Evolutionary conservation across 2,888 invertebrate species (phyloP).

Genomic region (Aleiodes testaceus): DNA sequence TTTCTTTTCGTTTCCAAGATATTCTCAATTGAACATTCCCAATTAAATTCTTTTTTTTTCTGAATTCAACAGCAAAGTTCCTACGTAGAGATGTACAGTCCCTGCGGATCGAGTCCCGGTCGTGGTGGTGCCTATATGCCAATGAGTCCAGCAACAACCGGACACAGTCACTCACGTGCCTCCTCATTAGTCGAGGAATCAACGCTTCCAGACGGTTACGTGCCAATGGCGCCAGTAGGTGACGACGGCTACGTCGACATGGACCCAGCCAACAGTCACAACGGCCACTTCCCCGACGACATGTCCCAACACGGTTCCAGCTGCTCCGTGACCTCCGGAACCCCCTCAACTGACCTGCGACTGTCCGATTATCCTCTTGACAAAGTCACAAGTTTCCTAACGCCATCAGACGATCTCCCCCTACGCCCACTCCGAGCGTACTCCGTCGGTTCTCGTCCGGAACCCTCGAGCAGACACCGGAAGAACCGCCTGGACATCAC

Average conservation of each 20-base stretch:
- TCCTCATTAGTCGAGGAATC: conserved; percentile 77
- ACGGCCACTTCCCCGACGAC: conserved; percentile 70
- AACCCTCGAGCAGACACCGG: conserved; percentile 76
- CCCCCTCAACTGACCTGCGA: conserved; percentile 85
- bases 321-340: conserved; percentile 85
- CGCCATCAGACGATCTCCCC: conserved; percentile 79
- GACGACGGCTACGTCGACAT: conserved; percentile 79
- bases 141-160: conserved; percentile 73
- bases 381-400: conserved; percentile 84
- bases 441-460: conserved; percentile 88
- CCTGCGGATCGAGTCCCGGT: conserved; percentile 74
- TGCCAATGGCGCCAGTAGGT: conserved; percentile 79
- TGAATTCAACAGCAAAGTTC: conserved; percentile 66
- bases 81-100: conserved; percentile 76
- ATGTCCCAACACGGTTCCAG: conserved; percentile 79
- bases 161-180: conserved; percentile 77
- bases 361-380: conserved; percentile 87
- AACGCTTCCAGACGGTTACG: conserved; percentile 75
- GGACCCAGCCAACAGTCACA: conserved; percentile 72
- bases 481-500: conserved; percentile 71
- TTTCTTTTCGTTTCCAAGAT: no score
- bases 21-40: no score
- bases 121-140: conserved; percentile 74
- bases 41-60: background rate
- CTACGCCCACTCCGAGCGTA: conserved; percentile 84